phyloP scores from a whole-genome alignment of 2,797 vertebrate genomes.

The Gymnothorax reevesii region DNA sequence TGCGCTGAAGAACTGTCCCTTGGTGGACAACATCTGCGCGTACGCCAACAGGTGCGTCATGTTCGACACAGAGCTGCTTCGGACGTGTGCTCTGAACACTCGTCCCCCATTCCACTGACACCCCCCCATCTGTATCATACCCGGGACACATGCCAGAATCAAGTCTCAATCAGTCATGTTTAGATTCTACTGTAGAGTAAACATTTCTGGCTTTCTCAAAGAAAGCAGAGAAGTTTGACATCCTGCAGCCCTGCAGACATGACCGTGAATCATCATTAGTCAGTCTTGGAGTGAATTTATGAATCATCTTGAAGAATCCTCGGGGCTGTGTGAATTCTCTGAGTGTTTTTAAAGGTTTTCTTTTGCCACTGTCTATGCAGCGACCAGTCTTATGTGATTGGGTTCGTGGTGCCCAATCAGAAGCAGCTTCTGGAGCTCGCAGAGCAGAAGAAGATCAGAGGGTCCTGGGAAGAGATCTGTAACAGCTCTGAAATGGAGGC shows the following conservation, averaged over 20 bases:
- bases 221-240: not conserved
- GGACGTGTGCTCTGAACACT: not conserved
- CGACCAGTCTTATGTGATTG: slow-evolving; percentile 90
- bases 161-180: not conserved
- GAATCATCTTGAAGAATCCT: not conserved
- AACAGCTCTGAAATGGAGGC: slow-evolving; percentile 83
- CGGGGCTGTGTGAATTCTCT: not conserved
- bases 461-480: slow-evolving; percentile 86
- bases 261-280: not conserved
- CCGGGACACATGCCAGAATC: too few relatives aligned
- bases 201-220: not conserved
- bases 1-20: slow-evolving; percentile 86
- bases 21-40: slow-evolving; percentile 94
- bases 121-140: too few relatives aligned
- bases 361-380: slow-evolving; percentile 60
- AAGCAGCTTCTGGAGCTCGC: slow-evolving; percentile 86
- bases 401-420: slow-evolving; percentile 96
- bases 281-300: not conserved
- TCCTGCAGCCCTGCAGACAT: not conserved
- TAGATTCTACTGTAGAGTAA: not conserved
- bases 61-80: not conserved
- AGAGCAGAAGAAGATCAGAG: slow-evolving; percentile 74
- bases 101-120: not conserved
- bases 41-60: slow-evolving; percentile 89
- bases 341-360: not conserved